Percentiles rank a stretch among this genome's conserved stretches.
These are phyloP conservation scores for Cylindroiulus punctatus DNA, from an alignment of 2,888 invertebrate genomes.

Conservation along the genomic window DNA sequence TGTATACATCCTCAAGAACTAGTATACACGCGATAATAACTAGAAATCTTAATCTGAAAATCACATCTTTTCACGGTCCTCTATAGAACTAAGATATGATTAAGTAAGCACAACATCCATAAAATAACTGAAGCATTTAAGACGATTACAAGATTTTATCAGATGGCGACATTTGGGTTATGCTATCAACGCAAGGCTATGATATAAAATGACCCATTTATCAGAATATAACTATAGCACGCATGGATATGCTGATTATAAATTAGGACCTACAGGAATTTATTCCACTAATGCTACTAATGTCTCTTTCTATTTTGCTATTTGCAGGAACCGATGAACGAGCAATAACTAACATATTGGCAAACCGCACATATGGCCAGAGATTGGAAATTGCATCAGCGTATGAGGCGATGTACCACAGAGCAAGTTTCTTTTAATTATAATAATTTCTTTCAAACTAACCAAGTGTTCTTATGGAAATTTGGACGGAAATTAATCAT, in stretches of 20 bases:
- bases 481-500: background rate
- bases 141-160: too few relatives aligned
- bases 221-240: background rate
- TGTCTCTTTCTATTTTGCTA: background rate
- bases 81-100: too few relatives aligned
- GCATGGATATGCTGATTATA: background rate
- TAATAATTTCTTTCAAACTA: too few relatives aligned
- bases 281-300: background rate
- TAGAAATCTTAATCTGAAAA: too few relatives aligned
- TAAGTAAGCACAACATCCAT: too few relatives aligned
- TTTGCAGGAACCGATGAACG: constrained; percentile 85
- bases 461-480: background rate
- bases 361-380: constrained; percentile 84
- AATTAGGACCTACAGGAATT: background rate
- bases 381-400: constrained; percentile 82
- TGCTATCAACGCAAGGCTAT: too few relatives aligned
- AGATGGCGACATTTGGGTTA: too few relatives aligned
- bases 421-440: constrained; percentile 70
- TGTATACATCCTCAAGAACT: too few relatives aligned
- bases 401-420: constrained; percentile 88
- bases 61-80: too few relatives aligned
- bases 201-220: background rate
- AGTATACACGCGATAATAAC: too few relatives aligned
- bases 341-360: constrained; percentile 84
- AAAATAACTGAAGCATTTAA: too few relatives aligned